These are phyloP conservation scores for Pyrocephalus nanus DNA, from an alignment of 2,797 vertebrate genomes.

Conservation along the genomic window DNA sequence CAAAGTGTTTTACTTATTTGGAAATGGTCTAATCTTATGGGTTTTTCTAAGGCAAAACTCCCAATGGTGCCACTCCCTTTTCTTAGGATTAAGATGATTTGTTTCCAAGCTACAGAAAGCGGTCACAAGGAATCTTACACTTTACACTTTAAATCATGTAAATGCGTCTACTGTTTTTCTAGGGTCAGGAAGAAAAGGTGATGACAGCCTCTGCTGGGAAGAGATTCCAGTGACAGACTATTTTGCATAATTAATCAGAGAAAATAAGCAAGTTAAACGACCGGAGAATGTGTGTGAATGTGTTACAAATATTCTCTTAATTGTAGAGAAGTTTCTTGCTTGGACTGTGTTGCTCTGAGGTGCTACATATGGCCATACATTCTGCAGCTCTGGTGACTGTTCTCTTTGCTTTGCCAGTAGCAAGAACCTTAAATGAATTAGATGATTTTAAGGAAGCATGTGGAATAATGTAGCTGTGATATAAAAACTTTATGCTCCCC, in stretches of 20 bases:
- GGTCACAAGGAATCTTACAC: background rate
- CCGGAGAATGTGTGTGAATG: background rate
- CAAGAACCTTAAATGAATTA: slow-evolving; percentile 13
- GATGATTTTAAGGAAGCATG: background rate
- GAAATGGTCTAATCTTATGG: background rate
- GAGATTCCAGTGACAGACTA: background rate
- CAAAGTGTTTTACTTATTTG: slow-evolving; percentile 15
- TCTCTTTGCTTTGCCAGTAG: background rate
- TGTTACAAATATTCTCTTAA: background rate
- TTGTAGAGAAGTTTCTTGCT: background rate
- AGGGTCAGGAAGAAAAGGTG: background rate
- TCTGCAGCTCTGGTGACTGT: background rate
- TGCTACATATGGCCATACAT: background rate
- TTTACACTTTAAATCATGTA: background rate
- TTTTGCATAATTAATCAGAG: background rate
- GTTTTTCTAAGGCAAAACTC: background rate
- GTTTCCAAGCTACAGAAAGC: background rate
- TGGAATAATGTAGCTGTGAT: background rate
- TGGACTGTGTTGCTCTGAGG: background rate
- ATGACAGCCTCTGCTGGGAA: background rate
- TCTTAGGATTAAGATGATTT: background rate
- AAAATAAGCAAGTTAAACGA: background rate
- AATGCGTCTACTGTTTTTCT: background rate
- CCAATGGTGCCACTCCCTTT: background rate
- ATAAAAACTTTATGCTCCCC: background rate